A percentile compares a stretch with the other conserved stretches of the same genome.
Evolutionary conservation across 2,113 vertebrate species (phyloP).

Genomic region (Glaucomys volans): DNA sequence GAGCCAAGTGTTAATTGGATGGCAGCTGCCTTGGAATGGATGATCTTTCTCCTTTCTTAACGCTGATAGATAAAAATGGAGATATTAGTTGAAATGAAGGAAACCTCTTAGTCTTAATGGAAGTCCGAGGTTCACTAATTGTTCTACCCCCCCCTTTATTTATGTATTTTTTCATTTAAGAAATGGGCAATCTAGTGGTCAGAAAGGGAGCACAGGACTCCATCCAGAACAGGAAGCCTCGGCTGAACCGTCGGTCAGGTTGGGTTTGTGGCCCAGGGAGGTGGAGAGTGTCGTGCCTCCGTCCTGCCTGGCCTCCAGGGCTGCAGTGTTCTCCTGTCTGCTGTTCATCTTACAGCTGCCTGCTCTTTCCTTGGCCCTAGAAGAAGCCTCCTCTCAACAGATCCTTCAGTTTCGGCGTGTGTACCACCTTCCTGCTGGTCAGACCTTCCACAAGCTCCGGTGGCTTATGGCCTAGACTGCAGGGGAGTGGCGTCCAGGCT

Average conservation of each 20-base stretch:
- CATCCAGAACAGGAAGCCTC: background rate
- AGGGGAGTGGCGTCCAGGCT: background rate
- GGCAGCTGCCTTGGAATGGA: constrained; percentile 52
- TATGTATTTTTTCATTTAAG: background rate
- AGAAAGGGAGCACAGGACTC: background rate
- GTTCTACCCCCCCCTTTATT: background rate
- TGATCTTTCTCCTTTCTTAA: constrained; percentile 52
- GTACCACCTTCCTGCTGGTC: background rate
- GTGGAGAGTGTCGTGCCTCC: fast-evolving
- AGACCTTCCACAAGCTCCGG: background rate
- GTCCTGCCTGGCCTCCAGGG: fast-evolving
- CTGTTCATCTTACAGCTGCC: too few species aligned
- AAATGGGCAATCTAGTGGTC: background rate
- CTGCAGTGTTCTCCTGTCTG: fast-evolving
- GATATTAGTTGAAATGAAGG: constrained; percentile 33
- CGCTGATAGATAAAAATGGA: constrained; percentile 42
- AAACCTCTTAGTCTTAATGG: background rate
- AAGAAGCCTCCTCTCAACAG: background rate
- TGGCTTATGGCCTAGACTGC: fast-evolving
- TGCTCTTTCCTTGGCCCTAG: background rate
- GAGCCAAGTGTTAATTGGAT: constrained; percentile 47
- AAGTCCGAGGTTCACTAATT: background rate
- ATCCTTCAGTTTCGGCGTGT: fast-evolving
- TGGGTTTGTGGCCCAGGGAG: fast-evolving
- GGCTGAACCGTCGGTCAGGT: fast-evolving